These are phyloP conservation scores for Zoanthus sansibaricus DNA, from an alignment of 92 coral and sea anemone genomes.

Conservation along the genomic window DNA sequence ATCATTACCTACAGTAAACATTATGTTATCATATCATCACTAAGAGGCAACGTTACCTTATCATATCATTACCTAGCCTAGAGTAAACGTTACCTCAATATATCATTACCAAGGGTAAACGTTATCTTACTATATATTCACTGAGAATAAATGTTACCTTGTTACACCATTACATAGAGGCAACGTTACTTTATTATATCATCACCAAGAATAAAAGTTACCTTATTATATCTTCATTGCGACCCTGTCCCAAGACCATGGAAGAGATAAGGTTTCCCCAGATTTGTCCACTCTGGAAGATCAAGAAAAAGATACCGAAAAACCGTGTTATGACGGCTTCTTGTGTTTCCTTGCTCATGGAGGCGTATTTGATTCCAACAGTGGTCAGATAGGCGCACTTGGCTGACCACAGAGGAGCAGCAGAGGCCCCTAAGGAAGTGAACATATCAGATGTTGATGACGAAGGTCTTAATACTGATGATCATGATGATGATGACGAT, in stretches of 20 bases:
- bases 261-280: slow-evolving; percentile 98
- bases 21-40: too few relatives aligned
- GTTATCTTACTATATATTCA: too few relatives aligned
- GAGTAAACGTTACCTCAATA: too few relatives aligned
- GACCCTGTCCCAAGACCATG: slow-evolving; percentile 83
- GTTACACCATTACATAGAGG: too few relatives aligned
- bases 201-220: neutral
- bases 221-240: slow-evolving; percentile 12
- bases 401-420: slow-evolving; percentile 98
- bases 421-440: slow-evolving; percentile 74
- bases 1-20: too few relatives aligned
- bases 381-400: slow-evolving; percentile 98
- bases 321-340: slow-evolving; percentile 97
- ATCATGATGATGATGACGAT: neutral
- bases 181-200: too few relatives aligned
- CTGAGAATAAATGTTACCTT: too few relatives aligned
- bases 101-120: too few relatives aligned
- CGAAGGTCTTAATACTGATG: neutral
- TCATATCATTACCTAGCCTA: too few relatives aligned
- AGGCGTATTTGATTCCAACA: slow-evolving; percentile 82
- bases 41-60: too few relatives aligned
- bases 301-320: slow-evolving; percentile 94
- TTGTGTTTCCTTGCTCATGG: slow-evolving; percentile 81
- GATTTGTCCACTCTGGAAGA: slow-evolving; percentile 95
- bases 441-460: neutral